Evolutionary conservation across 2,113 vertebrate species (phyloP).

Genomic region (Cinclus mexicanus): DNA sequence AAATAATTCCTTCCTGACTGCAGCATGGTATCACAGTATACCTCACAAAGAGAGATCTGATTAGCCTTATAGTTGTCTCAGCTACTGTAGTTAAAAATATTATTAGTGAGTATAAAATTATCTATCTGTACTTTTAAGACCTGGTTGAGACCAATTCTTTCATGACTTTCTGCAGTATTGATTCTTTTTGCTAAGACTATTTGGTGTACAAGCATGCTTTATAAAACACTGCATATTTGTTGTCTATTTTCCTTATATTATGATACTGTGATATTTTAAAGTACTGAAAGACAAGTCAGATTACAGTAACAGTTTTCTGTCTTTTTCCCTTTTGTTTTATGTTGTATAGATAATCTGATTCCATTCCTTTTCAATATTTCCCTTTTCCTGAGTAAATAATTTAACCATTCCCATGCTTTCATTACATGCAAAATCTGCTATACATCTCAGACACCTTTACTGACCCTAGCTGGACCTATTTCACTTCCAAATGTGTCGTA

Average conservation of each 20-base stretch:
- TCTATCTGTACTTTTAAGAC: not conserved
- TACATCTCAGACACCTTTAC: conserved; percentile 34
- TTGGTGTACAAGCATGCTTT: not conserved
- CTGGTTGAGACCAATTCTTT: not conserved
- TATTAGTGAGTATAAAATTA: conserved; percentile 22
- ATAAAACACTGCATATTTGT: not conserved
- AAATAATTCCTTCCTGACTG: conserved; percentile 15
- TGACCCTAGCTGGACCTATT: conserved; percentile 24
- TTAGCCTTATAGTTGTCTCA: not conserved
- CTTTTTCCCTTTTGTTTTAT: not conserved
- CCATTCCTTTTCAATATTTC: not conserved
- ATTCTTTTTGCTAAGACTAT: not conserved
- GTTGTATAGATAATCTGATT: not conserved
- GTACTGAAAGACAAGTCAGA: not conserved
- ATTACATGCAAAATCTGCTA: not conserved
- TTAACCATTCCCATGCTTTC: not conserved
- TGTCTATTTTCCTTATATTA: not conserved
- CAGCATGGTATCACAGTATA: not conserved
- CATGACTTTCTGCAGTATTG: not conserved
- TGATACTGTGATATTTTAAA: not conserved
- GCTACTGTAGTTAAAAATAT: conserved; percentile 2
- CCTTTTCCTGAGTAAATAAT: not conserved
- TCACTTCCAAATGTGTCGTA: conserved; percentile 55
- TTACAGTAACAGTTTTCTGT: not conserved
- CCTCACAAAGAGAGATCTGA: not conserved